Conservation (phyloP, 92 coral and sea anemone genomes). For the Zoanthus sociatus region DNA sequence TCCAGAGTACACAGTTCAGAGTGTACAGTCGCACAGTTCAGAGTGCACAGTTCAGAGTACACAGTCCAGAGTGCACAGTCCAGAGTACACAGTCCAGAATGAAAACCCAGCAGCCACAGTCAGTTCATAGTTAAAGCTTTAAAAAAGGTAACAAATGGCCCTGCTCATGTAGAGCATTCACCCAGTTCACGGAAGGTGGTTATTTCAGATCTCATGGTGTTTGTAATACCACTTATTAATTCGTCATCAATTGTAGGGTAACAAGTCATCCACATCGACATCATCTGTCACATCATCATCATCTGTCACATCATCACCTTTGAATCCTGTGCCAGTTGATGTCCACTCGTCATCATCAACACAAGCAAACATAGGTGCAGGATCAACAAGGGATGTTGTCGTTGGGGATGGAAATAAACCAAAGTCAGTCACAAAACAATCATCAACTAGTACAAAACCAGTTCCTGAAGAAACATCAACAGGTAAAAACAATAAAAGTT, state of each 20-base stretch:
- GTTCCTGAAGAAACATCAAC: not conserved
- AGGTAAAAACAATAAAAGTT: constrained; percentile 13
- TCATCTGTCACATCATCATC: not conserved
- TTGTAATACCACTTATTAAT: too few species aligned
- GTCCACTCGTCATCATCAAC: not conserved
- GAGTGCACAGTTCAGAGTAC: too few species aligned
- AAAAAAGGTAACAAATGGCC: too few species aligned
- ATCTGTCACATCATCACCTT: not conserved
- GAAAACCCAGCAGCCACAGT: too few species aligned
- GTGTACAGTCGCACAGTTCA: too few species aligned
- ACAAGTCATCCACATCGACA: not conserved
- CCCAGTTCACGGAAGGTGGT: too few species aligned
- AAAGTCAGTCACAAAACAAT: not conserved
- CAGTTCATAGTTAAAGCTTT: too few species aligned
- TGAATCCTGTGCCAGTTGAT: not conserved
- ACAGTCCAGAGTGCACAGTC: too few species aligned
- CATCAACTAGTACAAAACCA: not conserved
- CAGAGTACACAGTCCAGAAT: too few species aligned
- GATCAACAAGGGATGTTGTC: not conserved
- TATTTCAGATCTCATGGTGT: too few species aligned
- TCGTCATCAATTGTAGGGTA: not conserved
- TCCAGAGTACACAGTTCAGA: too few species aligned
- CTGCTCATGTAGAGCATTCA: too few species aligned
- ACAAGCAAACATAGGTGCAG: not conserved
- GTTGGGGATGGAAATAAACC: not conserved